Percentiles rank a stretch among this genome's conserved stretches.
Conservation (phyloP, 2,113 vertebrate species). For the Bagarius yarrelli region DNA sequence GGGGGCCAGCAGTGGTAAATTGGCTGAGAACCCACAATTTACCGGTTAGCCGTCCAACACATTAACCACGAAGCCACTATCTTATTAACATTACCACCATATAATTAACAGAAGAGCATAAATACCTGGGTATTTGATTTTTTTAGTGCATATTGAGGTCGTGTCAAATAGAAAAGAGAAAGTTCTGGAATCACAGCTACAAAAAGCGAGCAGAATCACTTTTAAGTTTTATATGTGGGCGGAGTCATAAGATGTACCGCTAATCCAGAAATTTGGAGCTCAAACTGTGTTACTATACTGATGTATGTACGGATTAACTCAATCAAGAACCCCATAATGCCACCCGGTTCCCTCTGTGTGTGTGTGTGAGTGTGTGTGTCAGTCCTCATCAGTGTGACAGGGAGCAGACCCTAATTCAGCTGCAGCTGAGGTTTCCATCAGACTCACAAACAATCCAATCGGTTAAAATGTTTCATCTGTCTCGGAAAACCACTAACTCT, state of each 20-base stretch:
- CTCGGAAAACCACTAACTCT: slow-evolving; percentile 82
- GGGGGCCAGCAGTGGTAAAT: too few species aligned
- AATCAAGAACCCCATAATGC: not conserved
- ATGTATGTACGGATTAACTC: slow-evolving; percentile 12
- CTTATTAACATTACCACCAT: too few species aligned
- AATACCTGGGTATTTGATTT: not conserved
- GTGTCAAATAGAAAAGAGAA: not conserved
- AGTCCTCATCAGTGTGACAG: slow-evolving; percentile 83
- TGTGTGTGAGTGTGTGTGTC: slow-evolving; percentile 70
- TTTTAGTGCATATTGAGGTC: not conserved
- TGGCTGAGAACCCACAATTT: not conserved
- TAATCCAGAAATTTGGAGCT: slow-evolving; percentile 4
- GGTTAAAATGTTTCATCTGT: slow-evolving; percentile 95
- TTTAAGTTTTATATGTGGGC: not conserved
- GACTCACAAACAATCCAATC: slow-evolving; percentile 99
- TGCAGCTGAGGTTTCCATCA: slow-evolving; percentile 91
- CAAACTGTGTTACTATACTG: slow-evolving; percentile 4
- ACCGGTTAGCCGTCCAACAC: too few species aligned
- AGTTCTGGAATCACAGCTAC: not conserved
- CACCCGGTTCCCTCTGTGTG: slow-evolving; percentile 72
- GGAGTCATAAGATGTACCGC: not conserved
- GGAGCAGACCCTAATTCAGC: slow-evolving; percentile 83
- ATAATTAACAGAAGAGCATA: too few species aligned
- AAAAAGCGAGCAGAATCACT: not conserved
- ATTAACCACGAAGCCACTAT: too few species aligned